Base-by-base conservation (phyloP, 2,888 invertebrate genomes). In the Thymelicus acteon region DNA sequence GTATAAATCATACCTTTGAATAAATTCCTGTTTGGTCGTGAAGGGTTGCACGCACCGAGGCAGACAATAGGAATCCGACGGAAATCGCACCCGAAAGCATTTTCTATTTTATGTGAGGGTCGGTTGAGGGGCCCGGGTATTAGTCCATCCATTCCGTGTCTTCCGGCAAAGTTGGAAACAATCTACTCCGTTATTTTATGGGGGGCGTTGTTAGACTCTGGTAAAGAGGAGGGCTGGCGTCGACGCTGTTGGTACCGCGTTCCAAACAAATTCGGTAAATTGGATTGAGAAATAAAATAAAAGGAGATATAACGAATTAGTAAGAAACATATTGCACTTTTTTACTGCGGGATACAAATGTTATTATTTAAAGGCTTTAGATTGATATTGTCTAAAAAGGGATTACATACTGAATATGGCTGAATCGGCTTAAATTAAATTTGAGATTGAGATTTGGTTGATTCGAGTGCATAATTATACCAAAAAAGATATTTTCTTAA, bases 31-130 rank as follows among this genome's bases (percentile, higher is more conserved):
- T 81, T 81, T 82, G 83, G 81, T 82, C 80, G 75, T 80, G 81
- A 89, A 90, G 90, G 91, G 91, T 89, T 88, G 88, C 84, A 86
- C 85, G 86, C 86, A 86, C 82, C 83, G 82, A 87, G 81, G 82
- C 89, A 87, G 87, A 92, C 92, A 92, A 91, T 91, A 78, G 86
- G 79, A 82, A 80, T 75, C 84, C 80, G 83, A 77, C 87, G 88
- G 88, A 88, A 89, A 92, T 88, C 86, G 87, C 81, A 79, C 85
- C 85, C 83, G 83, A 88, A 86, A 87, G 87, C 81, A 89, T 90
- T 87, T 87, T 86, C 89, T 84, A 86, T 89, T 91, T 91, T 87
- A 89, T 88, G 85, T 78, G 86, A 88, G 91, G 92, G 89, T 71
- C 64, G 70, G 60, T 71, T 60, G 52, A 65, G 70, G 70, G 70